These are phyloP conservation scores for Perca schrenkii DNA, from an alignment of 2,113 vertebrate species.

Conservation along the genomic window DNA sequence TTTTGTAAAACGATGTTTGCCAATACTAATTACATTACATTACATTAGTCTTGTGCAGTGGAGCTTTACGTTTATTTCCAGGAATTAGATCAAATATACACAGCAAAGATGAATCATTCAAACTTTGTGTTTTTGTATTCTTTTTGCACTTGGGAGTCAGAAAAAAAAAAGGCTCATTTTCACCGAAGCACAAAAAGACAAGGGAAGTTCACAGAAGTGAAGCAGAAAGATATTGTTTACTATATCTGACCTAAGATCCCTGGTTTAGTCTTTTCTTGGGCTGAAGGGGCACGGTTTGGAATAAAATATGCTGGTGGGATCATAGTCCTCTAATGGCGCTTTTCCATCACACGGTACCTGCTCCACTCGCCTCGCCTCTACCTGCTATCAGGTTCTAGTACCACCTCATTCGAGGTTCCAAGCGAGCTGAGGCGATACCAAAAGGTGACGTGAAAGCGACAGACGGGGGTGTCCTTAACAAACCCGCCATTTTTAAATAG, in stretches of 20 bases:
- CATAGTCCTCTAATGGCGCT: too few relatives aligned
- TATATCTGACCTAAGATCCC: background rate
- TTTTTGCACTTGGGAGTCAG: background rate
- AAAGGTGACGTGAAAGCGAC: too few relatives aligned
- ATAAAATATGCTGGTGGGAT: constrained; percentile 17
- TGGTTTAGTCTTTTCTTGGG: constrained; percentile 7
- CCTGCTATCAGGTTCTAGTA: too few relatives aligned
- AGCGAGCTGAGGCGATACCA: too few relatives aligned
- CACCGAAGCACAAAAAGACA: background rate
- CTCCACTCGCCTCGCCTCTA: too few relatives aligned
- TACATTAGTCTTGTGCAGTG: background rate
- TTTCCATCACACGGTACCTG: too few relatives aligned
- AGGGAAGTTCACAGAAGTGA: background rate
- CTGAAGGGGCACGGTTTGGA: background rate
- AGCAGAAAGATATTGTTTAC: background rate
- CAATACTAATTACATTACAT: background rate
- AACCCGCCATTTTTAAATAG: too few relatives aligned
- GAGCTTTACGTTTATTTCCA: background rate
- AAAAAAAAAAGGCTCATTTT: background rate
- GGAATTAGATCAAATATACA: background rate
- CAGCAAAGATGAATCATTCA: background rate
- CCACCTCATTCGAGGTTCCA: too few relatives aligned
- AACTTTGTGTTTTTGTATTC: background rate
- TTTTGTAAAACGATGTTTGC: too few relatives aligned
- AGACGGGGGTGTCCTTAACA: too few relatives aligned